phyloP scores from a whole-genome alignment of 2,797 vertebrate species.

The Darevskia nairensis region DNA sequence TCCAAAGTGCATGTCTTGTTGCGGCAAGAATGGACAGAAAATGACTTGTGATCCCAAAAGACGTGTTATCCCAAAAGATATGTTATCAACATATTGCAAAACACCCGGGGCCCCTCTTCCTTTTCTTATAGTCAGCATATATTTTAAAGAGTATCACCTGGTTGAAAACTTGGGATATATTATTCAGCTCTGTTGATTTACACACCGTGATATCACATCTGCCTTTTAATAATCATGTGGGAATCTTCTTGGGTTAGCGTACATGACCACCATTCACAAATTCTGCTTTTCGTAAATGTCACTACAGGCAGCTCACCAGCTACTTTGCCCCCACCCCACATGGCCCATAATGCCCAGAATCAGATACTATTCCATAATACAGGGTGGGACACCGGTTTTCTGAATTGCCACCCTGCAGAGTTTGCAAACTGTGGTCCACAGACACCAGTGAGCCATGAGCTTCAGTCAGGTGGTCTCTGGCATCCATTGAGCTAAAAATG shows the following conservation, averaged over 20 bases:
- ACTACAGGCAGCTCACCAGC: neutral
- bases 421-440: too few relatives aligned
- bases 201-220: neutral
- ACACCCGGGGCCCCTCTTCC: neutral
- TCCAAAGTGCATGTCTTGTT: conserved; percentile 51
- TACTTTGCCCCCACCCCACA: neutral
- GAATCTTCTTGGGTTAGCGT: neutral
- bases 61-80: too few relatives aligned
- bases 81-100: conserved; percentile 20
- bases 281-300: neutral
- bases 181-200: neutral
- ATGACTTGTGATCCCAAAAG: conserved; percentile 26
- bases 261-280: neutral
- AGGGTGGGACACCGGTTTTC: neutral
- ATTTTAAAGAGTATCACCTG: neutral
- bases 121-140: neutral
- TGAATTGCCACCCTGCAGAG: neutral
- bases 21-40: conserved; percentile 66
- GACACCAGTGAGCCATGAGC: too few relatives aligned
- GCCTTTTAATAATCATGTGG: neutral
- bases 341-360: neutral
- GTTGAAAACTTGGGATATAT: neutral
- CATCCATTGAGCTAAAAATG: too few relatives aligned
- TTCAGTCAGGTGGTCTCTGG: too few relatives aligned
- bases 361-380: neutral